Percentiles rank a stretch among this genome's conserved stretches.
Evolutionary conservation across 1,140 invertebrate genomes (phyloP).

Genomic region (Cyphomyrmex costatus): DNA sequence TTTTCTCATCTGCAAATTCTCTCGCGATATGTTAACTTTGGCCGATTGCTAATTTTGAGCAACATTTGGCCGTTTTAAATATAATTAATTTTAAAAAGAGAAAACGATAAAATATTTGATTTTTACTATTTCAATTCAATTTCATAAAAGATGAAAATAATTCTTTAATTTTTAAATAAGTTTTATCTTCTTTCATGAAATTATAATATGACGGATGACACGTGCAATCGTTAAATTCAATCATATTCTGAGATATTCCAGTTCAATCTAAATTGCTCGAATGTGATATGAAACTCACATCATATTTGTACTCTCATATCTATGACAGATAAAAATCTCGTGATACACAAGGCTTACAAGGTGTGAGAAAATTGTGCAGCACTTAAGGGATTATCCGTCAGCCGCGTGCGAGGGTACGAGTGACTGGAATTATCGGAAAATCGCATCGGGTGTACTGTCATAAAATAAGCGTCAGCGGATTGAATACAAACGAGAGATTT

Average conservation of each 20-base stretch:
- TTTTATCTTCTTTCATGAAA: not conserved
- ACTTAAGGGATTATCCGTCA: slow-evolving; percentile 50
- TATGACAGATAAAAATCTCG: slow-evolving; percentile 32
- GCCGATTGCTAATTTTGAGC: slow-evolving; percentile 8
- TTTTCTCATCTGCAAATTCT: slow-evolving; percentile 49
- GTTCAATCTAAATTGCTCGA: not conserved
- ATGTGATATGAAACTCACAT: not conserved
- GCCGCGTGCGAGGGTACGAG: slow-evolving; percentile 28
- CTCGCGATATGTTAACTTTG: slow-evolving; percentile 11
- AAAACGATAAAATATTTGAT: not conserved
- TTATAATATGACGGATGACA: not conserved
- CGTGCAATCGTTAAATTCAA: not conserved
- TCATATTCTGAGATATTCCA: not conserved
- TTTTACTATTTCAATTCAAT: not conserved
- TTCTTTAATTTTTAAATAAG: not conserved
- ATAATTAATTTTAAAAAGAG: not conserved
- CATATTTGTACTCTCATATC: not conserved
- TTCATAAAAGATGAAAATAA: not conserved
- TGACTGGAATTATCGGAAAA: slow-evolving; percentile 59
- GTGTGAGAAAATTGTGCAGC: slow-evolving; percentile 50
- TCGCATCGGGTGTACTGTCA: slow-evolving; percentile 46
- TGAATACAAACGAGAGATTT: slow-evolving; percentile 63
- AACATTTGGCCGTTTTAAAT: not conserved
- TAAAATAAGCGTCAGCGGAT: slow-evolving; percentile 55
- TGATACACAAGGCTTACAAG: slow-evolving; percentile 16